phyloP scores from a whole-genome alignment of 2,888 invertebrate genomes.

The Drosophila borealis region DNA sequence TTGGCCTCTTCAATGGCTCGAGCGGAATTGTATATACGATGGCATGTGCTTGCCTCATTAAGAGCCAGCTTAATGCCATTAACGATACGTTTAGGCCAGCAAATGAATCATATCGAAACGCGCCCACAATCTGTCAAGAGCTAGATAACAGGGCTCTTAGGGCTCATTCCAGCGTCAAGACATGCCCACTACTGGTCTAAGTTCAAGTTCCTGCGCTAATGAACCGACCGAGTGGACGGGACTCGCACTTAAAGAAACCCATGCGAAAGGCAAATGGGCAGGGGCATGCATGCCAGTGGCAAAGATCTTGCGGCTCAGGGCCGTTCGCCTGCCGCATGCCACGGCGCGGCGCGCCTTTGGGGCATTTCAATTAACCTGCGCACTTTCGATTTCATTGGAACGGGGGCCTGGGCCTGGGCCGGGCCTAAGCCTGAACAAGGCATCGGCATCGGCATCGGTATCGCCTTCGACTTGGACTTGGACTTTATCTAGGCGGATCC shows the following conservation, averaged over 20 bases:
- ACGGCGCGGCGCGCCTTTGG: constrained; percentile 61
- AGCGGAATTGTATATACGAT: constrained; percentile 3
- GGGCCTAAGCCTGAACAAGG: constrained; percentile 6
- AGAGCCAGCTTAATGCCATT: constrained; percentile 28
- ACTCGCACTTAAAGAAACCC: neutral
- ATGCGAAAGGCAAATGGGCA: constrained; percentile 50
- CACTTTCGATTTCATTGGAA: constrained; percentile 76
- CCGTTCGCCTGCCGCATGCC: constrained; percentile 37
- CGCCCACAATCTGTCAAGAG: constrained; percentile 52
- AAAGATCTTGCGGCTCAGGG: constrained; percentile 58
- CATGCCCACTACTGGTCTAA: constrained; percentile 42
- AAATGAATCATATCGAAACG: constrained; percentile 51
- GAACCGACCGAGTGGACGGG: constrained; percentile 24
- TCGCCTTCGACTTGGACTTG: constrained; percentile 2
- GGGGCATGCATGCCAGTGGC: constrained; percentile 39
- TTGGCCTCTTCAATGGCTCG: neutral
- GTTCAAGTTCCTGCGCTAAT: constrained; percentile 45
- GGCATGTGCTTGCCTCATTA: constrained; percentile 45
- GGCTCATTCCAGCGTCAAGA: constrained; percentile 8
- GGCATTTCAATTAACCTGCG: constrained; percentile 79
- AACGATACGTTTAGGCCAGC: constrained; percentile 16
- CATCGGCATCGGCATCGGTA: too few relatives aligned
- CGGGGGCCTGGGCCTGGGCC: constrained; percentile 19
- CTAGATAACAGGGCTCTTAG: constrained; percentile 53
- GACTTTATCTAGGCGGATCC: constrained; percentile 53